Base-by-base conservation (phyloP, 2,888 invertebrate genomes). In the Eristalinus sepulchralis region DNA sequence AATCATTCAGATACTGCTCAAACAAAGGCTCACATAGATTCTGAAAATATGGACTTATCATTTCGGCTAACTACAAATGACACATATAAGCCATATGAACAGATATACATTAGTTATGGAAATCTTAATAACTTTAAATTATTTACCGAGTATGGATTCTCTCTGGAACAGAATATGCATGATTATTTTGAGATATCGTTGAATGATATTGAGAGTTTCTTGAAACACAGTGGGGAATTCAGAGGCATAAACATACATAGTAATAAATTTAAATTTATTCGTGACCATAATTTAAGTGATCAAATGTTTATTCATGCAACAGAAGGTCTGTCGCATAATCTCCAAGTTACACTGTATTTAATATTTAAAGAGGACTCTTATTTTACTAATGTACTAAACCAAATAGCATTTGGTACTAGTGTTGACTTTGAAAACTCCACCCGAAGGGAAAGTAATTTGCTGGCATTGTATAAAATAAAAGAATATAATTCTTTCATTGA, bases 61-160 rank as follows among this genome's bases (percentile, higher is more conserved):
- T 92, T 89, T 68, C 89, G 91, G 6, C 75, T 92, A 0, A 89
- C 89, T 11, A 83, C 86, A 1, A 60, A 76, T 20, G 80, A 36
- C 4, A 70, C 72, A 0, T 95, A 95, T 90, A 92, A 93, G 70
- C 94, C 94, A 76, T 95, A 95, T 91, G 93, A 95, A 47, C 96
- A 98, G 93, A 95, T 97, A 73, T 98, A 97, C 91, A 98, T 98
- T 89, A 97, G 96, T 89, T 98, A 98, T 91, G 98, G 98, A 0
- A 93, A 95, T 53, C 96, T 97, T 91, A 95, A 96, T 89, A 98
- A 97, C 93, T 91, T 95, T 0, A 96, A 96, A 91, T 93, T 98
- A n/a, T 94, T 97, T 36, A 93, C 95, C 0, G 97, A 98, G 90
- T 98, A 98, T 93, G 98, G 98, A 0, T 98, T 98, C 92, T 95